Base-by-base conservation (phyloP, 2,888 invertebrate species). In the Phorcus lineatus region DNA sequence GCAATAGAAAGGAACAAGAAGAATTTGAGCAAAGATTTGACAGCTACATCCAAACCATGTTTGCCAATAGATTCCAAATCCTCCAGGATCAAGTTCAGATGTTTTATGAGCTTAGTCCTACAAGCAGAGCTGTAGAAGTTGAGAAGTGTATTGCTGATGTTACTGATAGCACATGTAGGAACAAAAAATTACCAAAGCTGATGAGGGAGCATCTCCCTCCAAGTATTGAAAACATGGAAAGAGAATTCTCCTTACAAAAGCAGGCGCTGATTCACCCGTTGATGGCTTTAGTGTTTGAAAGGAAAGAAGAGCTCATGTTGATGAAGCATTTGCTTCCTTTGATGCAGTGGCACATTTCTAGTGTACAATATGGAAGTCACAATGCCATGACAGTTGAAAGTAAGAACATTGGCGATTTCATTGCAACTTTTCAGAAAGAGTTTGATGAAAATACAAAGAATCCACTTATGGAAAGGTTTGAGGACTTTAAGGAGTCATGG, bases 331-430 rank as follows among this genome's bases (percentile, higher is more conserved):
- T 77, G 0, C 24, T 62, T 11, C 47, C 77, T 19, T 9, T 57
- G 40, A 40, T 77, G 16, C 77, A 77, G 17, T 77, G 77, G 77
- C 77, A 77, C 52, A n/a, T 77, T 17, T 36, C 36, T 47, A 66
- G 40, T n/a, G 53, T 77, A 17, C 36, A 28, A 16, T 40, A 77
- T 19, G 31, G 36, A 22, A 77, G 77, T 47, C 40, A 66, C 28
- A 62, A 57, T n/a, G 17, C 22, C 19, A 77, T 36, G 22, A n/a
- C 19, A n/a, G n/a, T 19, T 31, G 57, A 77, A 57, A 36, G 77
- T 40, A 62, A n/a, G n/a, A 77, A 40, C n/a, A 31, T 77, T 9
- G 36, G n/a, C n/a, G 52, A 55, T 9, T 77, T 77, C 47, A 66
- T 77, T 47, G 19, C n/a, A 11, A 47, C 16, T 16, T 76, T 24